A percentile compares a stretch with the other conserved stretches of the same genome.
Conservation (phyloP, 1,140 invertebrate species). For the Rhizoglyphus robini region DNA sequence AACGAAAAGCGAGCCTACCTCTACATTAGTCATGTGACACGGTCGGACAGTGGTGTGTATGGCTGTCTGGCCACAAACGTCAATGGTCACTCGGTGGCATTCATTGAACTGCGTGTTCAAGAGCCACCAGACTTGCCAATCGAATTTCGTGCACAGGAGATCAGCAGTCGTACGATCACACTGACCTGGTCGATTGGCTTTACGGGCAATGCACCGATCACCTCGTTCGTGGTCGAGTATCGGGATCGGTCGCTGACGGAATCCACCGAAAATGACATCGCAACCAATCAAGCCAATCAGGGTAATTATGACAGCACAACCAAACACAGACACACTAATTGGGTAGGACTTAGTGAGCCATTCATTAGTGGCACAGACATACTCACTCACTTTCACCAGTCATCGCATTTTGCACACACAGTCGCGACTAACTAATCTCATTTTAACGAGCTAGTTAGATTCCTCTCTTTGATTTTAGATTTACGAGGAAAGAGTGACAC, state of each 20-base stretch:
- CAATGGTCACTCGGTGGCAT: conserved; percentile 33
- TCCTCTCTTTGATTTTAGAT: too few species aligned
- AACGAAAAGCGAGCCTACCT: not conserved
- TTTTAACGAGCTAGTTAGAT: not conserved
- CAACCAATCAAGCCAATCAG: not conserved
- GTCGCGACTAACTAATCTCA: not conserved
- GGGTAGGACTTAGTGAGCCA: not conserved
- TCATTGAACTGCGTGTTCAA: conserved; percentile 33
- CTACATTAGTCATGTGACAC: conserved; percentile 1
- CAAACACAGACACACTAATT: not conserved
- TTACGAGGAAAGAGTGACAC: too few species aligned
- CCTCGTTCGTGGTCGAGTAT: conserved; percentile 26
- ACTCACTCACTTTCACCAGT: too few species aligned
- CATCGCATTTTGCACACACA: too few species aligned
- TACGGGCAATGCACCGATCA: conserved; percentile 29
- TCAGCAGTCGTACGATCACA: conserved; percentile 24
- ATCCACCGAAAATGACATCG: not conserved
- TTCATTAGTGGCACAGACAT: not conserved
- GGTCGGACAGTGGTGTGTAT: conserved; percentile 35
- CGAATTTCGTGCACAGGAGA: conserved; percentile 25
- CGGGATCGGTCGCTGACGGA: not conserved
- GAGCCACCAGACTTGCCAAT: conserved; percentile 27
- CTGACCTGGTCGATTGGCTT: conserved; percentile 26
- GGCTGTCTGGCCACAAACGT: conserved; percentile 34
- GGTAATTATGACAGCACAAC: not conserved